A percentile compares a stretch with the other conserved stretches of the same genome.
These are phyloP conservation scores for Corydoras maculifer DNA, from an alignment of 2,113 vertebrate genomes.

Conservation along the genomic window DNA sequence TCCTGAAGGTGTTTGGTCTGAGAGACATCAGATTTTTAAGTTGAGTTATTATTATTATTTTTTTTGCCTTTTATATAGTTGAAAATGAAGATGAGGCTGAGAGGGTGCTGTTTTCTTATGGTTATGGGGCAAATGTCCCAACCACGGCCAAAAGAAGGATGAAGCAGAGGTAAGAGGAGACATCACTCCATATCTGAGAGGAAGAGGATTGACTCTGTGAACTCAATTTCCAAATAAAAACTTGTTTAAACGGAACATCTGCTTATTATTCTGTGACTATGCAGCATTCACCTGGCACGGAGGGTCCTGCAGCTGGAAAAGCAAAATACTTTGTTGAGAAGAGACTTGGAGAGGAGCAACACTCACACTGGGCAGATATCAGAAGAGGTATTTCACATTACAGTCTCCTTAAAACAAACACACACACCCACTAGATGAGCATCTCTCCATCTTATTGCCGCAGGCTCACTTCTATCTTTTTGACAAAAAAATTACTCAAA, in stretches of 20 bases:
- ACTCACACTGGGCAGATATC: constrained; percentile 73
- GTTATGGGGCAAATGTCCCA: constrained; percentile 95
- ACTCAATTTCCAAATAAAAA: not conserved
- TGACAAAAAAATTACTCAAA: too few relatives aligned
- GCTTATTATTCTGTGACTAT: constrained; percentile 35
- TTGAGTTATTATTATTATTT: constrained; percentile 2
- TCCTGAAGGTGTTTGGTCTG: constrained; percentile 15
- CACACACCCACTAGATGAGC: not conserved
- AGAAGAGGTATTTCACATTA: constrained; percentile 73
- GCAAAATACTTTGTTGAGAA: constrained; percentile 83
- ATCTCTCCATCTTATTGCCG: too few relatives aligned
- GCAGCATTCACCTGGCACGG: constrained; percentile 91
- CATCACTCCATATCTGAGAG: not conserved
- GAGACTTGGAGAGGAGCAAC: constrained; percentile 81
- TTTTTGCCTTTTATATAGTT: constrained; percentile 62
- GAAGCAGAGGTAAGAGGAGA: constrained; percentile 80
- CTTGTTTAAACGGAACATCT: not conserved
- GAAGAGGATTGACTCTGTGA: not conserved
- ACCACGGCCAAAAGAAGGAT: constrained; percentile 89
- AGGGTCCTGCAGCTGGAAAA: constrained; percentile 90
- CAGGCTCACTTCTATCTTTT: too few relatives aligned
- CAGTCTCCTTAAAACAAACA: constrained; percentile 4
- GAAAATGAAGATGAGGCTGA: constrained; percentile 90
- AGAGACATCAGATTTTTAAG: constrained; percentile 4
- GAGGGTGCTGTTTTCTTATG: constrained; percentile 90